These are phyloP conservation scores for Eilema caniola DNA, from an alignment of 2,888 invertebrate species.

Conservation along the genomic window DNA sequence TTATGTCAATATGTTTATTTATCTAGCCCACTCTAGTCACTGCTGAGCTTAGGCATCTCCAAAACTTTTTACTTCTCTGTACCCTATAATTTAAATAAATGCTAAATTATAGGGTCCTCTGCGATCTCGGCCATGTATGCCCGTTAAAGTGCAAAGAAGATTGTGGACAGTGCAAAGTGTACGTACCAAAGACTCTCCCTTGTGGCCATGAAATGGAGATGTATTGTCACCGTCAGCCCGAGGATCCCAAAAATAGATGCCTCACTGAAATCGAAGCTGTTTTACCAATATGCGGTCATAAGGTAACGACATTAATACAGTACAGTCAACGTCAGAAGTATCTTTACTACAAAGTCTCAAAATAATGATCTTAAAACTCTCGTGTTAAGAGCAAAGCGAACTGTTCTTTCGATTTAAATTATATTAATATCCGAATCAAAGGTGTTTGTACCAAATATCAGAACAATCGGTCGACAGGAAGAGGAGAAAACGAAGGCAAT, in stretches of 20 bases:
- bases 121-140: constrained; percentile 82
- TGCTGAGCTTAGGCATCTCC: neutral
- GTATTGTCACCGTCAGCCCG: constrained; percentile 77
- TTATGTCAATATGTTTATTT: too few relatives aligned
- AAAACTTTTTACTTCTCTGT: neutral
- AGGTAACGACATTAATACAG: constrained; percentile 52
- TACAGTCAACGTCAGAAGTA: too few relatives aligned
- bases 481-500: too few relatives aligned
- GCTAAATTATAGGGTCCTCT: constrained; percentile 74
- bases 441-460: too few relatives aligned
- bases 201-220: constrained; percentile 82
- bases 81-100: too few relatives aligned
- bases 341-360: too few relatives aligned
- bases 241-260: constrained; percentile 66
- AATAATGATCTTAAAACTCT: too few relatives aligned
- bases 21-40: too few relatives aligned
- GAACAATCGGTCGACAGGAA: too few relatives aligned
- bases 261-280: constrained; percentile 56
- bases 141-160: constrained; percentile 77
- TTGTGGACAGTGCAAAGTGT: constrained; percentile 78
- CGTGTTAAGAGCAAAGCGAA: too few relatives aligned
- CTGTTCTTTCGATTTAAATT: too few relatives aligned
- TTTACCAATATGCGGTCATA: constrained; percentile 71
- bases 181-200: constrained; percentile 71
- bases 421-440: too few relatives aligned